phyloP scores from a whole-genome alignment of 2,113 vertebrate genomes.

The Cyanoderma ruficeps region DNA sequence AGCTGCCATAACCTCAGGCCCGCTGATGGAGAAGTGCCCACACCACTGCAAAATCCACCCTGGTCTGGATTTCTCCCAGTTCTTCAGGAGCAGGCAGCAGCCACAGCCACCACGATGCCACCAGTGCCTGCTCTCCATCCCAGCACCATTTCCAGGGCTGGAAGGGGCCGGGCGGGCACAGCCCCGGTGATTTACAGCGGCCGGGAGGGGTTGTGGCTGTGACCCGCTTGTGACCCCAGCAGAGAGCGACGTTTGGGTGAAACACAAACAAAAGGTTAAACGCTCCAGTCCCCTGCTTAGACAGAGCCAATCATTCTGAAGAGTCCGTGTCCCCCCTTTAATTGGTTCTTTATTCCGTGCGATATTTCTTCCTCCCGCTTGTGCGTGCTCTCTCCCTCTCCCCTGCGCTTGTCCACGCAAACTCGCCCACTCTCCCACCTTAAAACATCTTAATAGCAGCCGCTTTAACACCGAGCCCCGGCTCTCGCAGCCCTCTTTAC shows the following conservation, averaged over 20 bases:
- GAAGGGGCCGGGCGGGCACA: conserved; percentile 3
- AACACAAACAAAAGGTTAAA: conserved; percentile 81
- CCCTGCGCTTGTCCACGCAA: neutral
- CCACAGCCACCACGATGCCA: neutral
- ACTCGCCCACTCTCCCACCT: neutral
- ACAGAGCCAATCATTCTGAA: conserved; percentile 73
- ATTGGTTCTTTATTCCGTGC: conserved; percentile 14
- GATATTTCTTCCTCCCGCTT: neutral
- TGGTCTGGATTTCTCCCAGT: neutral
- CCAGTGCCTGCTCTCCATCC: neutral
- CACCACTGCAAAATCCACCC: neutral
- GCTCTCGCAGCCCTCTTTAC: neutral
- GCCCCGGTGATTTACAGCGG: conserved; percentile 72
- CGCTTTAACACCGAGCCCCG: neutral
- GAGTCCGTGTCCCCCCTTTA: conserved; percentile 10
- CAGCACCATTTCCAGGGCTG: conserved; percentile 8
- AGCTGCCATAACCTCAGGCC: rapidly evolving
- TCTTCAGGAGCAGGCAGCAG: neutral
- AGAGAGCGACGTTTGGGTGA: conserved; percentile 77
- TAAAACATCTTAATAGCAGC: neutral
- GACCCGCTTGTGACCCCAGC: conserved; percentile 82
- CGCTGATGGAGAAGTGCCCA: neutral
- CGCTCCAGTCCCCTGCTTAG: conserved; percentile 55
- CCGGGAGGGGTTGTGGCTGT: conserved; percentile 76
- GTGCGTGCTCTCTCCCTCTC: neutral